Base-by-base conservation (phyloP, 2,888 invertebrate genomes). In the Adineta ricciae region DNA sequence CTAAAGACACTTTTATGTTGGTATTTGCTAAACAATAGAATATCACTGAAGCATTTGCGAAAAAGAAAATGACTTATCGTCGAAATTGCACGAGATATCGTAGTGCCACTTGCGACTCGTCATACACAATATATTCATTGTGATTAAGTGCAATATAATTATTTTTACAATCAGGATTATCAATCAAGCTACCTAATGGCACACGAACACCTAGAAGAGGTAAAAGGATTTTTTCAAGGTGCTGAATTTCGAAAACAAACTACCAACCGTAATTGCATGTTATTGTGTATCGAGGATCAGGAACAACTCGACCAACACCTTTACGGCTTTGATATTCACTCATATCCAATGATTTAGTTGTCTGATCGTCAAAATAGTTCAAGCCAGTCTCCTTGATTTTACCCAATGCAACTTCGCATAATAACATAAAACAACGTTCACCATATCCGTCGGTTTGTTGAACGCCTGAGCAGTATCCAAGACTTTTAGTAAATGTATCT, bases 401-500 rank as follows among this genome's bases (percentile, higher is more conserved):
- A 56, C 90, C 90, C n/a, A 90, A 87, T 21, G 89, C 89, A 86
- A 89, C 89, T 89, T 92, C 91, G 88, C 92, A 92, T 4, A 92
- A 88, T 38, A 92, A 87, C 88, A 91, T 91, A 88, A 90, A 91
- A 64, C 56, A 49, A 21, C 50, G 52, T 49, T 16, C 36, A 36
- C 16, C 46, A 32, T 27, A 16, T 11, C 41, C 32, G 32, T 72
- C 83, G 36, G 27, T 46, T 5, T 41, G 38, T 84, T 90, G 90
- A 41, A 87, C 87, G n/a, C 88, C 86, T 32, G 88, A 87, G 84
- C 91, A 90, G 88, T 91, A 91, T 83, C 87, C 87, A 36, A 87
- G 86, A 87, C 91, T 91, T 88, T 92, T 92, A 56, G 88, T 88
- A 88, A 92, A 92, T 84, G 89, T 88, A 88, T 92, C 92, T 1